phyloP scores from a whole-genome alignment of 2,113 vertebrate genomes.

The Epinephelus cyanopodus region DNA sequence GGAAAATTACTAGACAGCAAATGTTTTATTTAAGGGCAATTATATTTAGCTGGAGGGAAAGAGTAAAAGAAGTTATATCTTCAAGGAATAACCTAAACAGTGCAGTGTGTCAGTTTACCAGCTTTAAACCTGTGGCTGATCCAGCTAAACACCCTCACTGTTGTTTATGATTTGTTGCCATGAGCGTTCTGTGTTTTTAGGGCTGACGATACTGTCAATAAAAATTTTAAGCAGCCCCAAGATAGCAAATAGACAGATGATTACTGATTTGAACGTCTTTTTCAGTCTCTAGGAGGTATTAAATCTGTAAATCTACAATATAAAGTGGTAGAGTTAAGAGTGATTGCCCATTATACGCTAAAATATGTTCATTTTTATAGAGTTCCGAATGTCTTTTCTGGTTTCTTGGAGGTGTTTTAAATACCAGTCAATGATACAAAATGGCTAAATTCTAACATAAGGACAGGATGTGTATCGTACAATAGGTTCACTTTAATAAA shows the following conservation, averaged over 20 bases:
- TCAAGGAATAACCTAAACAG: neutral
- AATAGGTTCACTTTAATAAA: neutral
- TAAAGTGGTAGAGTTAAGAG: neutral
- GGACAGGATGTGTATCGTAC: neutral
- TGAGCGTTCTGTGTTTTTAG: neutral
- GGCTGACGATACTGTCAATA: neutral
- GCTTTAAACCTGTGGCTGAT: neutral
- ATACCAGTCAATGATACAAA: neutral
- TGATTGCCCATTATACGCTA: neutral
- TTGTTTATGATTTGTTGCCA: neutral
- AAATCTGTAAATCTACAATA: neutral
- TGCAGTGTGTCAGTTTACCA: neutral
- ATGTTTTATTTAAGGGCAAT: neutral
- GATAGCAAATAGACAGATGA: neutral
- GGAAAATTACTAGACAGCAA: neutral
- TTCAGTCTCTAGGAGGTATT: neutral
- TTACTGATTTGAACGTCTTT: neutral
- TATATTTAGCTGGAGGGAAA: neutral
- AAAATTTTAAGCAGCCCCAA: neutral
- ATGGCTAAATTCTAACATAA: neutral
- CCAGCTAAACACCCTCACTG: neutral
- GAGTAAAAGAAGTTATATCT: neutral
- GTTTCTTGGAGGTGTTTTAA: neutral
- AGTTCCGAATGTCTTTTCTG: constrained; percentile 8
- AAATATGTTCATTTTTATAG: neutral